Percentiles rank a stretch among this genome's conserved stretches.
Evolutionary conservation across 2,888 invertebrate genomes (phyloP).

Genomic region (Pachliopta kotzebuea): DNA sequence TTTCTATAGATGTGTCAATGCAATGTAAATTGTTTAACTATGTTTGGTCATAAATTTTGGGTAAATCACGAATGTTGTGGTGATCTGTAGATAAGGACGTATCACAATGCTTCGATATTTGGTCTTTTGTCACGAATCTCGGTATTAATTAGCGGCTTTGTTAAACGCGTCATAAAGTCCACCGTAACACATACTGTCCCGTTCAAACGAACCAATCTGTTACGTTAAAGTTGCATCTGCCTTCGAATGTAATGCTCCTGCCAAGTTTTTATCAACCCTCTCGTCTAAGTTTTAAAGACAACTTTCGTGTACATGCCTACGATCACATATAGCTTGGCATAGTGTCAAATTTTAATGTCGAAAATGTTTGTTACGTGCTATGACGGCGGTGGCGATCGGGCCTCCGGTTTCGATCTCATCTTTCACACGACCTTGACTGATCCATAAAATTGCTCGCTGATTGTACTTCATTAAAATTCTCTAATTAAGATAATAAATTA

Average conservation of each 20-base stretch:
- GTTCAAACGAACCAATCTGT: conserved; percentile 49
- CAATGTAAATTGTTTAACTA: conserved; percentile 16
- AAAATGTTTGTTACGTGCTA: conserved; percentile 63
- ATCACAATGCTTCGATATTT: conserved; percentile 48
- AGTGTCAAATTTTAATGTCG: conserved; percentile 73
- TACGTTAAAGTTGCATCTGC: conserved; percentile 60
- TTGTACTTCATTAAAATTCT: conserved; percentile 27
- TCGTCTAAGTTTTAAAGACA: conserved; percentile 38
- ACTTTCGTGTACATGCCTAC: conserved; percentile 43
- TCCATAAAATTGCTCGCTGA: conserved; percentile 42
- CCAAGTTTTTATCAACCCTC: conserved; percentile 49
- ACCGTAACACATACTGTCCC: conserved; percentile 38
- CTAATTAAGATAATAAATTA: background rate
- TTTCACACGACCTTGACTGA: conserved; percentile 60
- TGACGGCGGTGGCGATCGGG: conserved; percentile 47
- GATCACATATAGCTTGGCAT: conserved; percentile 49
- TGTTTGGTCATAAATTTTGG: conserved; percentile 37
- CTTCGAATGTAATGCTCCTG: conserved; percentile 37
- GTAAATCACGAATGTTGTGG: conserved; percentile 22
- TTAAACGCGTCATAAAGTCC: conserved; percentile 52
- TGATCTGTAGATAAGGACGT: conserved; percentile 37
- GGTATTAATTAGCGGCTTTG: conserved; percentile 70
- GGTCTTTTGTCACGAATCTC: conserved; percentile 50
- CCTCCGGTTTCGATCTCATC: conserved; percentile 59
- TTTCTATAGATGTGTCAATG: conserved; percentile 16